Evolutionary conservation across 2,888 invertebrate genomes (phyloP), one percentile per base, ranked within the genome.

Genomic region (Epinotia brunnichana): DNA sequence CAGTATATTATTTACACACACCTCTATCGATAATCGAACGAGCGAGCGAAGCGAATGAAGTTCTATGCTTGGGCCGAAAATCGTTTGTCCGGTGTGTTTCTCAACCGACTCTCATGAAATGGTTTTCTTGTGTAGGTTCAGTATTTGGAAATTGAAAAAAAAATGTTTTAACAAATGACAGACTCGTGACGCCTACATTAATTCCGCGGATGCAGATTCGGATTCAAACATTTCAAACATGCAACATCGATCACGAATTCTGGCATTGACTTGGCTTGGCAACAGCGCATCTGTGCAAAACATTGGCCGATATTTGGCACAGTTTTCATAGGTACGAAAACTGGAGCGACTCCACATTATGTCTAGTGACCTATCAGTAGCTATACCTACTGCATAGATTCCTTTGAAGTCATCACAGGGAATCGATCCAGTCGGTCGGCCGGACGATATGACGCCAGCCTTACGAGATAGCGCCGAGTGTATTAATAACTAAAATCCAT

Each of bases 251-350:
- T 60, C 53, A 35, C 19, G 17, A 39, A 21, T 24, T 15, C 48
- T 15, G 44, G 5, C 44, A 48, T 48, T 48, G 48, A n/a, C 48
- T 41, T 39, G 64, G 64, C 48, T 41, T 39, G 64, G 64, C 64
- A 54, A 21, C 44, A 21, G 15, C 15, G 29, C 64, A 64, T 64
- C 64, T n/a, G 19, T 15, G 21, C 19, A 54, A 11, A n/a, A 64
- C 64, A 64, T 54, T 54, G 53, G 63, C 4, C 39, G 64, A 54
- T 53, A 35, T 64, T 64, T 64, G 64, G 64, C 54, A 64, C 54
- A 19, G 64, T 54, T 66, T 66, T 19, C 41, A 64, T 29, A 64
- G 64, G 66, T 41, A 54, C 54, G 66, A 19, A 66, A 66, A 66
- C 54, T 66, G 11, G 66, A 41, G 21, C 54, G 54, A 41, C 21